A percentile compares a stretch with the other conserved stretches of the same genome.
phyloP scores from a whole-genome alignment of 2,113 vertebrate genomes.

The Heteronetta atricapilla region DNA sequence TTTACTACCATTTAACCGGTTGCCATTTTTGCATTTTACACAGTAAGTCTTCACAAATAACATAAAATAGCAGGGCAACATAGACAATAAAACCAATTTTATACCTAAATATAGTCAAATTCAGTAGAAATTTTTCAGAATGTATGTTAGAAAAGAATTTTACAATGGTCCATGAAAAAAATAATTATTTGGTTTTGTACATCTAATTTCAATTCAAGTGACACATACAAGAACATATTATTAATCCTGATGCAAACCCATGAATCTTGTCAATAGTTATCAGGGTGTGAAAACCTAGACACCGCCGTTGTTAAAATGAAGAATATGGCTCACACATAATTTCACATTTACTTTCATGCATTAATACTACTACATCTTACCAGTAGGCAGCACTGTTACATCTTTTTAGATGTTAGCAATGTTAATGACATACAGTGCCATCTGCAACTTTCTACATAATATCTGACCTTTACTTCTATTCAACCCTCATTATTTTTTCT shows the following conservation, averaged over 20 bases:
- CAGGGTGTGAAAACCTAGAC: neutral
- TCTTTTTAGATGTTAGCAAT: conserved; percentile 70
- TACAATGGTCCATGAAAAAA: neutral
- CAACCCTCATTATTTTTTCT: conserved; percentile 77
- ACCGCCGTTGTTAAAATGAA: neutral
- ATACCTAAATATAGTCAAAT: neutral
- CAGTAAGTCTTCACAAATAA: neutral
- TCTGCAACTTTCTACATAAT: conserved; percentile 78
- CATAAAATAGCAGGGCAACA: neutral
- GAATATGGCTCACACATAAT: neutral
- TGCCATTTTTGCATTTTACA: neutral
- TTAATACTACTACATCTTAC: conserved; percentile 74
- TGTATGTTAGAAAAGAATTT: neutral
- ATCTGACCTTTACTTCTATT: conserved; percentile 78
- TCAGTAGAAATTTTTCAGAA: neutral
- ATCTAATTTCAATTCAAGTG: neutral
- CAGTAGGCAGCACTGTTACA: conserved; percentile 80
- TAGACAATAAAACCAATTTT: neutral
- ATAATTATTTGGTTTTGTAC: neutral
- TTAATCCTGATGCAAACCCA: neutral
- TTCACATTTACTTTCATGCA: conserved; percentile 29
- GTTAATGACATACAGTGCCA: conserved; percentile 71
- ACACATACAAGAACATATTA: neutral
- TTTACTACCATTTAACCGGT: neutral
- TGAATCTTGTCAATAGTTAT: neutral